phyloP scores from a whole-genome alignment of 92 coral and sea anemone species.

The Chrysogorgia sp. region DNA sequence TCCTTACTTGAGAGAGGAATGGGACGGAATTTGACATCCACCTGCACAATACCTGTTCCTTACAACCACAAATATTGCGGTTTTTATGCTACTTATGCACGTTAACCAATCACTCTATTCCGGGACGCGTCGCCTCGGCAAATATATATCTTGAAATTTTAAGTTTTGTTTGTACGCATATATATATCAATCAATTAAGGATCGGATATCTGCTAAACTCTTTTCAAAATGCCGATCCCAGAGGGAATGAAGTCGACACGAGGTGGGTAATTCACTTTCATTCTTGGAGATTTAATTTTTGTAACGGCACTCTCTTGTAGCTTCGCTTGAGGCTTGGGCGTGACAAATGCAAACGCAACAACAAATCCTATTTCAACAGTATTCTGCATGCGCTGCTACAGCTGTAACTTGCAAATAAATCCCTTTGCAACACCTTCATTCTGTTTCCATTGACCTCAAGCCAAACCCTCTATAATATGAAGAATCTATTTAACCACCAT shows the following conservation, averaged over 20 bases:
- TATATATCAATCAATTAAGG: not conserved
- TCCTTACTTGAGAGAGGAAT: too few relatives aligned
- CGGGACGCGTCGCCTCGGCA: conserved; percentile 25
- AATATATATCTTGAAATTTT: too few relatives aligned
- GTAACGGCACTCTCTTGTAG: not conserved
- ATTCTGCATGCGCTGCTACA: not conserved
- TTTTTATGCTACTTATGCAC: not conserved
- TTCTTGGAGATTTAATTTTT: not conserved
- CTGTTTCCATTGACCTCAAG: too few relatives aligned
- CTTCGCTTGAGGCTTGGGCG: conserved; percentile 15
- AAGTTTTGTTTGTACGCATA: not conserved
- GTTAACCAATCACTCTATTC: conserved; percentile 17
- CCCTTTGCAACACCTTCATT: too few relatives aligned
- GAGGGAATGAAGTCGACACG: conserved; percentile 40
- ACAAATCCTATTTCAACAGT: not conserved
- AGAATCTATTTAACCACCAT: too few relatives aligned
- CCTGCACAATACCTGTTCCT: not conserved
- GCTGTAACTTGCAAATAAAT: too few relatives aligned
- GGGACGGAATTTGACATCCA: too few relatives aligned
- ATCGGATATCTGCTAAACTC: not conserved
- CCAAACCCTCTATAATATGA: too few relatives aligned
- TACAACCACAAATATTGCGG: not conserved
- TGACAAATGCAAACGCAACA: not conserved
- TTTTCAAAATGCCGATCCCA: conserved; percentile 38
- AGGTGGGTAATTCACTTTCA: conserved; percentile 8